Conservation (phyloP, 2,113 vertebrate genomes). For the Caracal caracal region DNA sequence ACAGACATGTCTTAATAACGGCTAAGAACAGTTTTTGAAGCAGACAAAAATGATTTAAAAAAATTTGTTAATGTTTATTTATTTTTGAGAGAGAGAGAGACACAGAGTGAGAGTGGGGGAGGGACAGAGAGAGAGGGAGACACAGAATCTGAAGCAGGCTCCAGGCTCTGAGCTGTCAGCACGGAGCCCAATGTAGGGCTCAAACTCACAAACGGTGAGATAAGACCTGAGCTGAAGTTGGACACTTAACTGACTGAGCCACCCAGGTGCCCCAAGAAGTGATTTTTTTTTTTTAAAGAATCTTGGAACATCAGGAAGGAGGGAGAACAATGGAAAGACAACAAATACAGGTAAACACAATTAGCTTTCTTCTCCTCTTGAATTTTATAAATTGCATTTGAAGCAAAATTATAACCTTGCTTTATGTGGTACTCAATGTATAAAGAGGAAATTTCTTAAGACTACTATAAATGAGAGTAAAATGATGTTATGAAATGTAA, state of each 20-base stretch:
- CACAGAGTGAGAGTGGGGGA: too few relatives aligned
- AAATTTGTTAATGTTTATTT: too few relatives aligned
- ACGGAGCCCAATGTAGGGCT: too few relatives aligned
- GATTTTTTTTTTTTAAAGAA: background rate
- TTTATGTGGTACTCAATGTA: background rate
- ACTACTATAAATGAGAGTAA: background rate
- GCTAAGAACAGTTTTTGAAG: background rate
- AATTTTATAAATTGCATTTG: background rate
- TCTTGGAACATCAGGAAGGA: background rate
- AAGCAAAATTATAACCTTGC: conserved; percentile 4
- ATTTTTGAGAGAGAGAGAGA: too few relatives aligned
- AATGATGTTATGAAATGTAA: background rate
- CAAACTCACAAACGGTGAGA: too few relatives aligned
- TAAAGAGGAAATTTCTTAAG: background rate
- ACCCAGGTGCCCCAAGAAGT: too few relatives aligned
- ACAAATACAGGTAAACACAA: background rate
- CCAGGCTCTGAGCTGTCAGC: too few relatives aligned
- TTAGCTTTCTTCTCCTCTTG: background rate
- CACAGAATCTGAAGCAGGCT: too few relatives aligned
- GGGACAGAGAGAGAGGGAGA: too few relatives aligned
- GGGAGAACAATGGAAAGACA: background rate
- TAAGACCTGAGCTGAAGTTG: too few relatives aligned
- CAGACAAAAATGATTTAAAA: background rate
- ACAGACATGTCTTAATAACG: background rate
- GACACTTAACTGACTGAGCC: too few relatives aligned